Percentiles rank a stretch among this genome's conserved stretches.
phyloP scores from a whole-genome alignment of 2,888 invertebrate species.

The Hirtodrosophila cameraria region DNA sequence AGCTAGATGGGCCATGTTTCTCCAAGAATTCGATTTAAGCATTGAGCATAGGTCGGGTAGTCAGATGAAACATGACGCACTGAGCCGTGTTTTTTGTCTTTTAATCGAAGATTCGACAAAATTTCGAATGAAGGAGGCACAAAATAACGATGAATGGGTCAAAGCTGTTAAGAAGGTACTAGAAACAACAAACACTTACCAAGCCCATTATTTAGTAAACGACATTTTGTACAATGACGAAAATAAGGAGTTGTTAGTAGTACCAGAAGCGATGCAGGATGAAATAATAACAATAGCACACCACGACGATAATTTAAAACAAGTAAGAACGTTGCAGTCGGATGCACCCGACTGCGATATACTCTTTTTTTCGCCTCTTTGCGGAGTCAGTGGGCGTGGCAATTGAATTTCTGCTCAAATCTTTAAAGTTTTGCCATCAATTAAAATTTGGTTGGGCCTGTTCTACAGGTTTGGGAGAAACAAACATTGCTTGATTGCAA shows the following conservation, averaged over 20 bases:
- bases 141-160: neutral
- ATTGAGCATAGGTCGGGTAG: neutral
- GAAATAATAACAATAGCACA: neutral
- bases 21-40: neutral
- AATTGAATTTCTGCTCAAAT: no score
- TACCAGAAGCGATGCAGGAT: neutral
- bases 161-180: neutral
- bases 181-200: neutral
- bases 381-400: no score
- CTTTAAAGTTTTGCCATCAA: no score
- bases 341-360: no score
- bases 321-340: no score
- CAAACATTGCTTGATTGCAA: no score
- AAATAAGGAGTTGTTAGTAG: conserved; percentile 2
- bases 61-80: neutral
- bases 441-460: no score
- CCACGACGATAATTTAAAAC: neutral
- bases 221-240: conserved; percentile 2
- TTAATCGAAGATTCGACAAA: neutral
- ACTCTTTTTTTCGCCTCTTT: no score
- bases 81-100: neutral
- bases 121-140: neutral
- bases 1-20: conserved; percentile 4
- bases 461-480: no score
- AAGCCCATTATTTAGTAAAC: neutral